Evolutionary conservation across 2,113 vertebrate genomes (phyloP).

Genomic region (Rostratula benghalensis): DNA sequence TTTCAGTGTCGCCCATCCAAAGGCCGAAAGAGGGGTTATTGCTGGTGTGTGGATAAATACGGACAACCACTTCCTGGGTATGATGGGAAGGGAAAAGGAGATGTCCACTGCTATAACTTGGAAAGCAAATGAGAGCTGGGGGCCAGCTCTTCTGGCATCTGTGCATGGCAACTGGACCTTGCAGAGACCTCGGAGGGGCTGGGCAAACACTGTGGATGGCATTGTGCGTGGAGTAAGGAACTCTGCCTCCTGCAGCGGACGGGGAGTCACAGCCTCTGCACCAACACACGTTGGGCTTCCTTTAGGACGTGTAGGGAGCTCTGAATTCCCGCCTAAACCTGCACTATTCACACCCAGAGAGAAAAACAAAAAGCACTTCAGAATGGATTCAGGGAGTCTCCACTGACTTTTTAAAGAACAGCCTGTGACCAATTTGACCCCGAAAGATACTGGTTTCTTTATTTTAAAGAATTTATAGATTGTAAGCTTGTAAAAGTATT

Average conservation of each 20-base stretch:
- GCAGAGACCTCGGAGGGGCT: conserved; percentile 44
- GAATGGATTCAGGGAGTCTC: conserved; percentile 78
- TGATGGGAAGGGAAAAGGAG: conserved; percentile 81
- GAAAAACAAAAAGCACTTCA: conserved; percentile 33
- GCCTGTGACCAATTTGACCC: conserved; percentile 58
- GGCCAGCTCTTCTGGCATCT: conserved; percentile 33
- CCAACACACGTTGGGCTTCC: neutral
- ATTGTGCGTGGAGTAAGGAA: neutral
- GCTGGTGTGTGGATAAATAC: conserved; percentile 97
- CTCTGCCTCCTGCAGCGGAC: neutral
- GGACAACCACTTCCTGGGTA: conserved; percentile 88
- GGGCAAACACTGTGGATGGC: neutral
- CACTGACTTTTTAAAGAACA: conserved; percentile 75
- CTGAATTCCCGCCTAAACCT: conserved; percentile 56
- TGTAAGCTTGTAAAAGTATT: neutral
- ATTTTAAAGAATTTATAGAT: conserved; percentile 12
- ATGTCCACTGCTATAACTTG: conserved; percentile 83
- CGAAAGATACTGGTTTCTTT: conserved; percentile 9
- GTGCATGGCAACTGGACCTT: neutral
- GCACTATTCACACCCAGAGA: conserved; percentile 80
- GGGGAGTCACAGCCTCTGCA: neutral
- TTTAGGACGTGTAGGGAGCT: neutral
- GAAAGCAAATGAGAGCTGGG: conserved; percentile 81
- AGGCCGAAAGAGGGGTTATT: conserved; percentile 91
- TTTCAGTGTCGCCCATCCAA: conserved; percentile 92